A percentile compares a stretch with the other conserved stretches of the same genome.
Conservation (phyloP, 2,113 vertebrate species). For the Nettapus auritus region DNA sequence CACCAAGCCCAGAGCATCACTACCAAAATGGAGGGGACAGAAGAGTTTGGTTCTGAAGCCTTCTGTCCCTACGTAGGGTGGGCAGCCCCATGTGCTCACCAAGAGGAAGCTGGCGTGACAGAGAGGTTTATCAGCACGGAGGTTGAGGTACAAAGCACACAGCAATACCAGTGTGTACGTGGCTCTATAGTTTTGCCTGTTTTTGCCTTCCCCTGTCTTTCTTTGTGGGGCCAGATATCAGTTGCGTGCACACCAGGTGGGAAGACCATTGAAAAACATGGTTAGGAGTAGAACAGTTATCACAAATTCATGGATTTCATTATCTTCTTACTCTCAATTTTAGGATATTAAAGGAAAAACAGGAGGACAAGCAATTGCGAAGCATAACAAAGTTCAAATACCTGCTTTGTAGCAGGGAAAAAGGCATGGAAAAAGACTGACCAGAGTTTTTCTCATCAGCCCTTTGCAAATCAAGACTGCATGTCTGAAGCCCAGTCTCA, state of each 20-base stretch:
- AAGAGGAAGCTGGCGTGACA: not conserved
- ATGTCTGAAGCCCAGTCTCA: too few relatives aligned
- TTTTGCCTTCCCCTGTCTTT: not conserved
- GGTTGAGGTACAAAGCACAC: not conserved
- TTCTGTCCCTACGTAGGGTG: not conserved
- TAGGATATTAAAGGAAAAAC: not conserved
- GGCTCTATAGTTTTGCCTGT: not conserved
- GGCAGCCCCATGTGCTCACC: not conserved
- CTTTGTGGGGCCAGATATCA: not conserved
- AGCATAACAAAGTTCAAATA: not conserved
- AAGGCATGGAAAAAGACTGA: too few relatives aligned
- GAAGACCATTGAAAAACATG: not conserved
- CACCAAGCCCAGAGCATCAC: not conserved
- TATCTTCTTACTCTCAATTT: not conserved
- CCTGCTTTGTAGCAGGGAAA: not conserved
- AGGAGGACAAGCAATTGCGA: not conserved
- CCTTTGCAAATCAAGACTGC: too few relatives aligned
- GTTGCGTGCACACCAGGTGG: not conserved
- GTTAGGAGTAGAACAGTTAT: not conserved
- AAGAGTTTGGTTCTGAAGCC: not conserved
- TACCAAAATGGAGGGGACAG: not conserved
- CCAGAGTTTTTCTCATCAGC: too few relatives aligned
- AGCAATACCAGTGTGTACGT: not conserved
- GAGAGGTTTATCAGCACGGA: not conserved
- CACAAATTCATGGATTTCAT: not conserved